phyloP scores from a whole-genome alignment of 1,140 invertebrate genomes.

The Apis cerana region DNA sequence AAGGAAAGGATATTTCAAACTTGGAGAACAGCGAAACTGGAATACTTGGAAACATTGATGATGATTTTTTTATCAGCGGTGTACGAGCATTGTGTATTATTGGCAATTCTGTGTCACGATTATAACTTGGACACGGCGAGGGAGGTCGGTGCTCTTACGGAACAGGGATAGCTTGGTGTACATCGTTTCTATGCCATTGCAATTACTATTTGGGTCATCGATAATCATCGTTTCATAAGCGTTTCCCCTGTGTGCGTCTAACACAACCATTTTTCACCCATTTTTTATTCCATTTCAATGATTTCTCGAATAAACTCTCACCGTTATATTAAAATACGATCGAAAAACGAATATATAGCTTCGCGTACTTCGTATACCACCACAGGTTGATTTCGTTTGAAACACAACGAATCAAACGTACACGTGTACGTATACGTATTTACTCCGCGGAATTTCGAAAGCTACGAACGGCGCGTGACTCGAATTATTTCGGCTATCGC shows the following conservation, averaged over 20 bases:
- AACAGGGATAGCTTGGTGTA: neutral
- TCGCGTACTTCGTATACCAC: neutral
- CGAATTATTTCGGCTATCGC: constrained; percentile 52
- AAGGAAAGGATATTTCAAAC: neutral
- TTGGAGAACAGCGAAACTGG: neutral
- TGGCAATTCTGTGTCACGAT: neutral
- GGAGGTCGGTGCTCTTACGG: neutral
- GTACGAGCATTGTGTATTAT: neutral
- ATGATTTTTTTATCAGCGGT: neutral
- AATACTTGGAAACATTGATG: neutral
- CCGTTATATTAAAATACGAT: neutral
- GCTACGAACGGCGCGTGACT: constrained; percentile 46
- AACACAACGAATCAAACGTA: constrained; percentile 7
- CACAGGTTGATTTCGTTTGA: constrained; percentile 27
- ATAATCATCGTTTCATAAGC: constrained; percentile 22
- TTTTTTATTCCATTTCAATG: neutral
- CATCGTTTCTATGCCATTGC: constrained; percentile 28
- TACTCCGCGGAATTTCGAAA: constrained; percentile 29
- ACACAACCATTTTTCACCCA: constrained; percentile 23
- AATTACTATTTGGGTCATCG: constrained; percentile 49
- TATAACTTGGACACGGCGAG: neutral
- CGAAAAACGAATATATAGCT: too few relatives aligned
- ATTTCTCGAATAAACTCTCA: neutral
- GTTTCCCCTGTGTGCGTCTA: constrained; percentile 4
- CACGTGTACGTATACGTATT: neutral